Base-by-base conservation (phyloP, 2,797 vertebrate genomes). In the Argyrosomus regius region DNA sequence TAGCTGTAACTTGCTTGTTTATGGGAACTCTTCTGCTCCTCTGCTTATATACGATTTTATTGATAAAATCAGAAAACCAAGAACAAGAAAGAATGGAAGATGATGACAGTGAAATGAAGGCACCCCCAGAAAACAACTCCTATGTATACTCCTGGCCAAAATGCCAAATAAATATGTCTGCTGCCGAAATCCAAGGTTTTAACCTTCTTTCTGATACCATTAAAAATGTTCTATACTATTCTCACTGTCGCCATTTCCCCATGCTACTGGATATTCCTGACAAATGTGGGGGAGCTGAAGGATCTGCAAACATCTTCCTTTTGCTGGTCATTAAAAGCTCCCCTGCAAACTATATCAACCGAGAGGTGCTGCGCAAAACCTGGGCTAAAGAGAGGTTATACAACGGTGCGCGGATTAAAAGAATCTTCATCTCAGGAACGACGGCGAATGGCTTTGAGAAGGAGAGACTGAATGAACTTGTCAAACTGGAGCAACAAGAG, bases 301-400 rank as follows among this genome's bases (percentile, higher is more conserved):
- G 64, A 0, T 94, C 94, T 5, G 6, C 3, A 18, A 26, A 88
- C 0, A 75, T 95, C n/a, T 96, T 97, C 78, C 91, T 97, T 68
- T 93, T 97, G 13, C 84, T 97, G 26, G 96, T 93, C 48, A 93
- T 97, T 78, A 97, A 97, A 87, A 96, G 94, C 0, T 90, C 93
- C 0, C 96, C 96, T 0, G 1, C 0, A 3, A 96, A 96, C 86
- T 96, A 96, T 0, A 93, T 95, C 1, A 93, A 93, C 0, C 85
- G 95, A 3, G 93, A 96, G 13, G 86, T 95, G 39, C 91, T 97
- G 80, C 92, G 96, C 1, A 95, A 91, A 86, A 97, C 96, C 0
- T 97, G 96, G 96, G 96, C 95, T 0, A 28, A 65, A 0, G 95
- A 97, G 75, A 87, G 93, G 14, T 12, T 3, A 4, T 82, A 95